A percentile compares a stretch with the other conserved stretches of the same genome.
These are phyloP conservation scores for Seira musarum DNA, from an alignment of 2,888 invertebrate species.

Conservation along the genomic window DNA sequence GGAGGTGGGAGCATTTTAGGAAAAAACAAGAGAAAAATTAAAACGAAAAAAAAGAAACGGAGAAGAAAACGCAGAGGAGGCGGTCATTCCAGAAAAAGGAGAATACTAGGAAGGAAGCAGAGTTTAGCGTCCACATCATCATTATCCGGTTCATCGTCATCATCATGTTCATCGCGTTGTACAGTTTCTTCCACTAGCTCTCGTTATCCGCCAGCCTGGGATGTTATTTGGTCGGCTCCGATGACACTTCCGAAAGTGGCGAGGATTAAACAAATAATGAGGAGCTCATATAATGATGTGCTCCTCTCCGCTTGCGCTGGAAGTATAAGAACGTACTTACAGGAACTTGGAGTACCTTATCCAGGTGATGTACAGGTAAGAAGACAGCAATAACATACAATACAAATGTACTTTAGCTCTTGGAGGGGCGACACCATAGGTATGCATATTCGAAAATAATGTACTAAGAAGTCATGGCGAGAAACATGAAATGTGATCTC, in stretches of 20 bases:
- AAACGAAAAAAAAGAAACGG: constrained; percentile 6
- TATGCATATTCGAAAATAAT: too few relatives aligned
- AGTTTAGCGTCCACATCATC: constrained; percentile 30
- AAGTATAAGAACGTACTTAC: constrained; percentile 74
- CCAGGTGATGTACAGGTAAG: constrained; percentile 74
- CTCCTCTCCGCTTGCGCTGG: constrained; percentile 75
- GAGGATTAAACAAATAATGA: constrained; percentile 75
- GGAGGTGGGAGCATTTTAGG: constrained; percentile 4
- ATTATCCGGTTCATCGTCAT: constrained; percentile 6
- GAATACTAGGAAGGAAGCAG: constrained; percentile 25
- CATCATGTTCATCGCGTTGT: constrained; percentile 26
- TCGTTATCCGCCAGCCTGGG: constrained; percentile 53
- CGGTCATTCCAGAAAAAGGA: constrained; percentile 20
- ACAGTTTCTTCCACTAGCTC: background rate
- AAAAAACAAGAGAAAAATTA: constrained; percentile 25
- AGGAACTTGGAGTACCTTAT: constrained; percentile 74
- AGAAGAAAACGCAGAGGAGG: constrained; percentile 8
- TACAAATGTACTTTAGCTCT: too few relatives aligned
- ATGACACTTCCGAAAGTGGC: constrained; percentile 73
- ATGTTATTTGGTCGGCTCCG: constrained; percentile 74
- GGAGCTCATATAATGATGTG: constrained; percentile 75
- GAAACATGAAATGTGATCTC: too few relatives aligned
- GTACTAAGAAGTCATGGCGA: too few relatives aligned
- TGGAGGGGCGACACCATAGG: too few relatives aligned
- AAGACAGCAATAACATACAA: too few relatives aligned